These are phyloP conservation scores for Rhingia rostrata DNA, from an alignment of 2,888 invertebrate genomes.

Conservation along the genomic window DNA sequence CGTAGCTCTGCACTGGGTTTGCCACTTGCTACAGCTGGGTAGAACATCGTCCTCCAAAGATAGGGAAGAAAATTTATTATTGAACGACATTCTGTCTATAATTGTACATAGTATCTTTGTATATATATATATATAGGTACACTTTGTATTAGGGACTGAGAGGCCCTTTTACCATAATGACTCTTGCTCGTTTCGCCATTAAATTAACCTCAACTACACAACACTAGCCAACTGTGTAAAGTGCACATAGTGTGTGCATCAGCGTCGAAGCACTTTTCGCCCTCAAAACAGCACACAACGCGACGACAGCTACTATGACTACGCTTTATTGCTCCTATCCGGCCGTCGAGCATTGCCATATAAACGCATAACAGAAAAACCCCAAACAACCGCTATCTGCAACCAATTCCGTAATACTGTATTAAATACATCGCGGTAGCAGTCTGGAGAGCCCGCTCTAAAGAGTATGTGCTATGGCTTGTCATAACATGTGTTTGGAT, in stretches of 20 bases:
- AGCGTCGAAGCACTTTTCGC: constrained; percentile 17
- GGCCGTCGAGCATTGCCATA: constrained; percentile 41
- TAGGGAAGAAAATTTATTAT: constrained; percentile 54
- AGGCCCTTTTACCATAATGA: constrained; percentile 62
- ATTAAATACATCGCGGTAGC: constrained; percentile 55
- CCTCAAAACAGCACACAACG: background rate
- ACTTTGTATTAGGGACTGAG: background rate
- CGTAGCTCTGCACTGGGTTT: background rate
- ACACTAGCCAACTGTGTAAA: constrained; percentile 38
- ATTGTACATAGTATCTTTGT: constrained; percentile 13
- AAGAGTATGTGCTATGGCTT: constrained; percentile 63
- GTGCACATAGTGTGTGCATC: constrained; percentile 25
- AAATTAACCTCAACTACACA: constrained; percentile 70
- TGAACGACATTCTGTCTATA: constrained; percentile 51
- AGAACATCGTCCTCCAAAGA: background rate
- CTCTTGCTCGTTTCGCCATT: constrained; percentile 64
- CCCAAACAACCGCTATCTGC: constrained; percentile 31
- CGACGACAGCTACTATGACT: background rate
- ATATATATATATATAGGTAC: constrained; percentile 3
- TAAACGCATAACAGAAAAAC: constrained; percentile 43
- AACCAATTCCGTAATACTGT: constrained; percentile 61
- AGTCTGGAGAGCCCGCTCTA: constrained; percentile 44
- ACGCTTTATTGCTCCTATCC: constrained; percentile 63
- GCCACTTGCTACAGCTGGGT: background rate
- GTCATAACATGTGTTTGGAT: constrained; percentile 67